Percentiles rank a stretch among this genome's conserved stretches.
phyloP scores from a whole-genome alignment of 92 coral and sea anemone genomes.

The Isaurus tuberculatus region DNA sequence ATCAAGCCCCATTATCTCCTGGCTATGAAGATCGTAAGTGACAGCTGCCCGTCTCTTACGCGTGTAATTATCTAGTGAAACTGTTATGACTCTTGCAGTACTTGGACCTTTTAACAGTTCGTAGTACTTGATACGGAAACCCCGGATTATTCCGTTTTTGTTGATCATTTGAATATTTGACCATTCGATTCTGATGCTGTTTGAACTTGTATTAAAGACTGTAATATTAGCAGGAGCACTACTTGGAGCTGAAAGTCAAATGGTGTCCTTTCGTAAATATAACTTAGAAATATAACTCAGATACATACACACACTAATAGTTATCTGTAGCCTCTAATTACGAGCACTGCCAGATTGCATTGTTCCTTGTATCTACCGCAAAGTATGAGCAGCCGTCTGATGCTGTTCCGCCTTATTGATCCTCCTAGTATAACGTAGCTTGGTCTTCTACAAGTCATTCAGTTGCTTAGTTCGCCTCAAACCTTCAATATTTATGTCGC shows the following conservation, averaged over 20 bases:
- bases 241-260: conserved; percentile 50
- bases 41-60: conserved; percentile 32
- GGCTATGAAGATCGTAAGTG: conserved; percentile 21
- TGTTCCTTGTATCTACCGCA: too few species aligned
- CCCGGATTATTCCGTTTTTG: conserved; percentile 31
- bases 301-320: neutral
- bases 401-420: too few species aligned
- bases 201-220: conserved; percentile 31
- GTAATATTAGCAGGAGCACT: conserved; percentile 44
- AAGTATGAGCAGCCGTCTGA: too few species aligned
- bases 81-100: conserved; percentile 18
- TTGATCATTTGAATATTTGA: conserved; percentile 11
- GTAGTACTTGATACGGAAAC: conserved; percentile 44
- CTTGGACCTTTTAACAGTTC: conserved; percentile 2
- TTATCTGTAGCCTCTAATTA: too few species aligned
- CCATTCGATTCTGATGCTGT: conserved; percentile 56
- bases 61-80: neutral
- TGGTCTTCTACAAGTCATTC: too few species aligned
- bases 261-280: neutral
- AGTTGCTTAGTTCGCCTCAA: too few species aligned
- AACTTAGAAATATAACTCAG: neutral
- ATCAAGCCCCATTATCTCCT: conserved; percentile 47
- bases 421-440: too few species aligned
- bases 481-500: too few species aligned
- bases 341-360: too few species aligned